Evolutionary conservation across 2,797 vertebrate genomes (phyloP).

Genomic region (Sebastes steindachneri): DNA sequence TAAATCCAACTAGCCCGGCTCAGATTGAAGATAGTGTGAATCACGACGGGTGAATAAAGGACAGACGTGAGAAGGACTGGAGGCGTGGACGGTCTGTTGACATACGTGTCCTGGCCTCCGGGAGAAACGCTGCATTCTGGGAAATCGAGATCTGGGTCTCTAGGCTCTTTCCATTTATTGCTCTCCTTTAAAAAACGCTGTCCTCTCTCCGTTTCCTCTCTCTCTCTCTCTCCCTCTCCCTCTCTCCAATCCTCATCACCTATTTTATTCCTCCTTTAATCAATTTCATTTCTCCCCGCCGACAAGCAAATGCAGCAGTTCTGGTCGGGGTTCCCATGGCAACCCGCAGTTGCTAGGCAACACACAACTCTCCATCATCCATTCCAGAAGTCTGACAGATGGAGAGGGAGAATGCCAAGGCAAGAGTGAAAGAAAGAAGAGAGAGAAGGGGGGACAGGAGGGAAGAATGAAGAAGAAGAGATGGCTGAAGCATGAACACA

Average conservation of each 20-base stretch:
- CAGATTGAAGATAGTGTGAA: slow-evolving; percentile 14
- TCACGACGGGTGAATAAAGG: slow-evolving; percentile 38
- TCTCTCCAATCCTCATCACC: slow-evolving; percentile 54
- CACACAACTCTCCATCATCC: slow-evolving; percentile 86
- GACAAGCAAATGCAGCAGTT: slow-evolving; percentile 79
- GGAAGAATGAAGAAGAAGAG: not conserved
- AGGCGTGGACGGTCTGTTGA: slow-evolving; percentile 43
- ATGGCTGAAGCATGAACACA: slow-evolving; percentile 1
- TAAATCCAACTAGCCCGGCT: not conserved
- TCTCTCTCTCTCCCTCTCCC: not conserved
- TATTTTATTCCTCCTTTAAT: slow-evolving; percentile 81
- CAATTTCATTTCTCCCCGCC: slow-evolving; percentile 83
- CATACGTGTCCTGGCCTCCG: slow-evolving; percentile 17
- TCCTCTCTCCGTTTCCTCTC: slow-evolving; percentile 3
- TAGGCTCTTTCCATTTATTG: not conserved
- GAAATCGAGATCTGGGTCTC: not conserved
- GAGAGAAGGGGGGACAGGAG: not conserved
- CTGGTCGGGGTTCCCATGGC: slow-evolving; percentile 74
- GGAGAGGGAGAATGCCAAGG: slow-evolving; percentile 65
- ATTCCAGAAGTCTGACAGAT: slow-evolving; percentile 86
- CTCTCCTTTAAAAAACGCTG: not conserved
- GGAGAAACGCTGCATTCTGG: slow-evolving; percentile 41
- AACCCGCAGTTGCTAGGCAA: slow-evolving; percentile 87
- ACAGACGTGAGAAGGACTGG: slow-evolving; percentile 32
- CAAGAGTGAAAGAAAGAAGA: slow-evolving; percentile 31